Base-by-base conservation (phyloP, 1,140 invertebrate genomes). In the Nomia melanderi region DNA sequence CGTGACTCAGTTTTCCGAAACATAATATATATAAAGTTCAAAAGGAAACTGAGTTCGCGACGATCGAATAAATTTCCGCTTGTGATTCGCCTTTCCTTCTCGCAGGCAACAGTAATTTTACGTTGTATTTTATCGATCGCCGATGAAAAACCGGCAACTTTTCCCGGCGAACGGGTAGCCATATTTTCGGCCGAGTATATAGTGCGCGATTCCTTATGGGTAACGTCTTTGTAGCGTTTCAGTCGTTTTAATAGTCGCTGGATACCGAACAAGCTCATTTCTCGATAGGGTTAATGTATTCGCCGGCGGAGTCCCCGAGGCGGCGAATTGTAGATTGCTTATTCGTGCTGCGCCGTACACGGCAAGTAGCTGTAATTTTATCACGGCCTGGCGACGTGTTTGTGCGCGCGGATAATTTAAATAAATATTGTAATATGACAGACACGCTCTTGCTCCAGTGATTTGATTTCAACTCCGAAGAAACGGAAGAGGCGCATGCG, bases 221-320 rank as follows among this genome's bases (percentile, higher is more conserved):
- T 54, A 54, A 53, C 14, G 41, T 25, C 29, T 36, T 33, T 23
- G 12, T 54, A 23, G 17, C 23, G 7, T 25, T 25, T 60, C 36
- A 50, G 11, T 27, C 23, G 44, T 73, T 14, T 25, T 44, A 66
- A 74, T 44, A 79, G 80, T 86, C 85, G 76, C 60, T 82, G 82
- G 80, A 87, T 81, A 80, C 77, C 78, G 79, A 84, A 85, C 54
- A 86, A 87, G 80, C 86, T 64, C 87, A 88, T 85, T 89, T 86
- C 70, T 79, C 81, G 73, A 33, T 70, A 79, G 66, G 79, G 87
- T 89, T 90, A 90, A 90, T 85, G 89, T 89, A 89, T 87, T 88
- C 78, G 73, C 77, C 65, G 56, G 57, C 27, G 69, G 62, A 83
- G 78, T 57, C 81, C 86, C 86, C 57, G 70, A 56, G 81, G 84